phyloP scores from a whole-genome alignment of 2,888 invertebrate species.

The Andrena trimmerana region DNA sequence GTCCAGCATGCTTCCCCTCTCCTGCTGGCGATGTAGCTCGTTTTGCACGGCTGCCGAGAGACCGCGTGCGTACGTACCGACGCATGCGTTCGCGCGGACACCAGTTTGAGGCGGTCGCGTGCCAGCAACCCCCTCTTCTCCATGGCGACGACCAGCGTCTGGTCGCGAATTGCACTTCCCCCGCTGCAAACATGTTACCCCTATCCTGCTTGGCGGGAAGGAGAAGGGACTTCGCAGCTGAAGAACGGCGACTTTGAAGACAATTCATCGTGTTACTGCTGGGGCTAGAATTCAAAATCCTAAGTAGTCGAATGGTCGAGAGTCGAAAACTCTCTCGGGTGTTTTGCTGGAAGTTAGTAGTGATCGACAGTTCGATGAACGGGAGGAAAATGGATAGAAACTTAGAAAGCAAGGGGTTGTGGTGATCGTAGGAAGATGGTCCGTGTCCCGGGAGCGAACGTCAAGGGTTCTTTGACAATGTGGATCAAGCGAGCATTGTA shows the following conservation, averaged over 20 bases:
- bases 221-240: constrained; percentile 5
- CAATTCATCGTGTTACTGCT: neutral
- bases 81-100: constrained; percentile 49
- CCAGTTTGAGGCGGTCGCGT: constrained; percentile 72
- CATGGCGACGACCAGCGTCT: constrained; percentile 12
- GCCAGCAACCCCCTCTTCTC: constrained; percentile 68
- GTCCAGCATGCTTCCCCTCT: constrained; percentile 44
- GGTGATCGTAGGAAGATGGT: neutral
- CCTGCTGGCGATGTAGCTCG: constrained; percentile 26
- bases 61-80: constrained; percentile 53
- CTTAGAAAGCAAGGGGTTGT: constrained; percentile 7
- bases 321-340: neutral
- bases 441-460: neutral
- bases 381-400: neutral
- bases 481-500: constrained; percentile 36
- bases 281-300: neutral
- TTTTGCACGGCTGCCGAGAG: constrained; percentile 28
- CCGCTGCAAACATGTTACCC: neutral
- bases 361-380: neutral
- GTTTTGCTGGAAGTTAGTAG: neutral
- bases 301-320: too few species aligned
- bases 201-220: neutral
- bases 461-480: constrained; percentile 16
- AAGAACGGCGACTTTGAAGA: constrained; percentile 11
- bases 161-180: neutral